These are phyloP conservation scores for Drosophila birchii DNA, from an alignment of 2,888 invertebrate species.

Conservation along the genomic window DNA sequence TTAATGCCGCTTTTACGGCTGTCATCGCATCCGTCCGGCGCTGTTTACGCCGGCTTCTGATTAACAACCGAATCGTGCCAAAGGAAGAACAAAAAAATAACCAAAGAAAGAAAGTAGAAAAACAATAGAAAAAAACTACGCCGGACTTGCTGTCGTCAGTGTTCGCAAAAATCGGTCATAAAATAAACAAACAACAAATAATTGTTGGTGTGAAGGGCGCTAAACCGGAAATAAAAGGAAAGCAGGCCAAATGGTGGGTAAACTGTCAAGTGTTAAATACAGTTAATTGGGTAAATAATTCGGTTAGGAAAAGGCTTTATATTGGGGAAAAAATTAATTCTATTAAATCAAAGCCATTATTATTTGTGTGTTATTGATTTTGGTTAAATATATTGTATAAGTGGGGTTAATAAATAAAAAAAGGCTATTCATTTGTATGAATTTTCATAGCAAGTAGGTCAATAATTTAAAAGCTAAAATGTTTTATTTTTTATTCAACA, in stretches of 20 bases:
- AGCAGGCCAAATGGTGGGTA: constrained; percentile 36
- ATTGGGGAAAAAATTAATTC: not conserved
- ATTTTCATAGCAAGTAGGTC: too few species aligned
- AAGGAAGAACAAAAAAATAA: too few species aligned
- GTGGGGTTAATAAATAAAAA: too few species aligned
- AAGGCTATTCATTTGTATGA: too few species aligned
- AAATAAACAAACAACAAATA: constrained; percentile 27
- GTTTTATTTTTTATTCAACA: not conserved
- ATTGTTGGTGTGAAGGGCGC: constrained; percentile 21
- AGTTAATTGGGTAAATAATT: constrained; percentile 10
- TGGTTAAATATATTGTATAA: not conserved
- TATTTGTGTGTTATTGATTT: not conserved
- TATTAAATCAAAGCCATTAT: not conserved
- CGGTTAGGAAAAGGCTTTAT: not conserved
- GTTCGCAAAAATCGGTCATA: constrained; percentile 21
- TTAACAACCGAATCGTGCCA: constrained; percentile 35
- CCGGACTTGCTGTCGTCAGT: constrained; percentile 15
- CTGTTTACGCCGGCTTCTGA: constrained; percentile 26
- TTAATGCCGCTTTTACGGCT: constrained; percentile 51
- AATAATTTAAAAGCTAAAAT: not conserved
- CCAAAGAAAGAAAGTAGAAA: not conserved
- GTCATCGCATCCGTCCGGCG: constrained; percentile 33
- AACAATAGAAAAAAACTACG: not conserved
- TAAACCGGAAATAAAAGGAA: constrained; percentile 24
- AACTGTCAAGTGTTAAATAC: constrained; percentile 22